Conservation (phyloP, 2,888 invertebrate species). For the Globia sparganii region DNA sequence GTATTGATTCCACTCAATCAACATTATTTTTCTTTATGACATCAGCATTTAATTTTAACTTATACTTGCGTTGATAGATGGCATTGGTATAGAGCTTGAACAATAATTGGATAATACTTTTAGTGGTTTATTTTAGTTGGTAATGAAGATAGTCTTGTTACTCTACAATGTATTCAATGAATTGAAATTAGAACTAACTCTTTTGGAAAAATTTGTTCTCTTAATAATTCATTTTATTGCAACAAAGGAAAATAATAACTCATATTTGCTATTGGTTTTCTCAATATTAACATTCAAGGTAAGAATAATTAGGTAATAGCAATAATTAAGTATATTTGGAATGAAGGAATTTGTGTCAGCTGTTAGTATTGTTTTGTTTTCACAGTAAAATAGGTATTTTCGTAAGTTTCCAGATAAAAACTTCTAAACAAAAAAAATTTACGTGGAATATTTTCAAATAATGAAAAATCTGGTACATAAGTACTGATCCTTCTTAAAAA, state of each 20-base stretch:
- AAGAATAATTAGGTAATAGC: not conserved
- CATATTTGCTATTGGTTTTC: not conserved
- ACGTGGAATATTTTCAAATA: not conserved
- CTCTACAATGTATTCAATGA: not conserved
- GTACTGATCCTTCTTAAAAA: not conserved
- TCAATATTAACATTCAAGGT: conserved; percentile 3
- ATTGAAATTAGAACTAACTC: not conserved
- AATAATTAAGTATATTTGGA: conserved; percentile 5
- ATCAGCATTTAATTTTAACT: conserved; percentile 41
- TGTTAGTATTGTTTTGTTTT: not conserved
- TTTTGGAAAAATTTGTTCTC: not conserved
- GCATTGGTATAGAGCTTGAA: conserved; percentile 33
- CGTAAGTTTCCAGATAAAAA: not conserved
- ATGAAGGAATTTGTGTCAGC: conserved; percentile 9
- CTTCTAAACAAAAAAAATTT: not conserved
- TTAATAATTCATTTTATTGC: not conserved
- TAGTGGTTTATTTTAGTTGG: not conserved
- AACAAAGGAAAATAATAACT: conserved; percentile 27
- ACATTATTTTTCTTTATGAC: conserved; percentile 41
- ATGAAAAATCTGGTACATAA: not conserved
- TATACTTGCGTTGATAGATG: conserved; percentile 43
- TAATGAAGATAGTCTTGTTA: not conserved
- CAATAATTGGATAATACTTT: not conserved
- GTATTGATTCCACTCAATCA: conserved; percentile 11
- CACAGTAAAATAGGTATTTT: not conserved